These are phyloP conservation scores for Plecturocebus donacophilus DNA, from an alignment of 2,113 vertebrate genomes.

Conservation along the genomic window DNA sequence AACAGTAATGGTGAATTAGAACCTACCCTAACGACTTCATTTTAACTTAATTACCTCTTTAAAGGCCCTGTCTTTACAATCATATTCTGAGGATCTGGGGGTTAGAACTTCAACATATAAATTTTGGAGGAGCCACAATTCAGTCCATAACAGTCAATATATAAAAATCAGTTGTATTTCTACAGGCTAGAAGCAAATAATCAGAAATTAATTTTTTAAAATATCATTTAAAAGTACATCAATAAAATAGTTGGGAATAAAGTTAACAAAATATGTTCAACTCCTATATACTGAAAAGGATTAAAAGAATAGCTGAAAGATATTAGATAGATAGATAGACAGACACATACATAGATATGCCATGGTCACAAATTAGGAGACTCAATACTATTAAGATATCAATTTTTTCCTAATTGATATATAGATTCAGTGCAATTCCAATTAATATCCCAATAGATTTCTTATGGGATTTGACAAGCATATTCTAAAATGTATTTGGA, in stretches of 20 bases:
- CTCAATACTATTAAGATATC: not conserved
- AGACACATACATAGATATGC: not conserved
- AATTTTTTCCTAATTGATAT: not conserved
- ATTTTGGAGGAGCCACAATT: not conserved
- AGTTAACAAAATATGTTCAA: not conserved
- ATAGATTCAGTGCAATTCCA: no score
- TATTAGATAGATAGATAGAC: not conserved
- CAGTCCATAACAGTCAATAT: not conserved
- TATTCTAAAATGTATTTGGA: not conserved
- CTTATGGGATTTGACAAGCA: not conserved
- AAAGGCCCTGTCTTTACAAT: no score
- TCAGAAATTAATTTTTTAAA: not conserved
- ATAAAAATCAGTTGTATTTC: not conserved
- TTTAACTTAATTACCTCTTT: not conserved
- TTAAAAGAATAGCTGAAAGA: not conserved
- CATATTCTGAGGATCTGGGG: not conserved
- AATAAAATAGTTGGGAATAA: not conserved
- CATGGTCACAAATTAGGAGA: not conserved
- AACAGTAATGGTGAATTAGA: not conserved
- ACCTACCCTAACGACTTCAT: not conserved
- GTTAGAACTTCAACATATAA: no score
- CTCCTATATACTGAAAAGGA: not conserved
- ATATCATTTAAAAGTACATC: not conserved
- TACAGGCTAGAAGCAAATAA: no score
- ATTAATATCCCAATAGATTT: not conserved